A percentile compares a stretch with the other conserved stretches of the same genome.
Evolutionary conservation across 1,140 invertebrate genomes (phyloP).

Genomic region (Halictus rubicundus): DNA sequence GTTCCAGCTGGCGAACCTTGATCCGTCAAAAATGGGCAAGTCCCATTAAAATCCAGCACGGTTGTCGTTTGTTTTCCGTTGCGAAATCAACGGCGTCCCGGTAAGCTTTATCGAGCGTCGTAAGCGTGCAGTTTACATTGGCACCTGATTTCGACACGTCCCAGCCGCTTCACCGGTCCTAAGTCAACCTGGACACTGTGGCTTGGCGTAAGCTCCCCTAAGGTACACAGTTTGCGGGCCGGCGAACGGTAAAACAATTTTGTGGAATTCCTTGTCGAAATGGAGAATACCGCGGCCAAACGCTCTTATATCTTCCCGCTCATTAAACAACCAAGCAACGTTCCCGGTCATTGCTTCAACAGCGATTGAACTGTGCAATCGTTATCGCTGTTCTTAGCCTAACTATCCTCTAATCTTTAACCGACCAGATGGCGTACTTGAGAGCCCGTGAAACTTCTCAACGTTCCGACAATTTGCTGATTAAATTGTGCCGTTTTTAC

Average conservation of each 20-base stretch:
- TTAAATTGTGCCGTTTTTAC: neutral
- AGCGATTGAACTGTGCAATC: neutral
- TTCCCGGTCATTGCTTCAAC: neutral
- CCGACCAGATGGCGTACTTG: too few species aligned
- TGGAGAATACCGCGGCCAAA: neutral
- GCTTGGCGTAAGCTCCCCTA: slow-evolving; percentile 13
- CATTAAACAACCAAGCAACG: neutral
- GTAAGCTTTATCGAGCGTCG: slow-evolving; percentile 45
- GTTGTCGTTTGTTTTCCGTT: slow-evolving; percentile 43
- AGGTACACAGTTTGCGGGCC: slow-evolving; percentile 33
- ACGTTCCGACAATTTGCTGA: too few species aligned
- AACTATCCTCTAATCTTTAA: neutral
- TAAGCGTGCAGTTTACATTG: slow-evolving; percentile 58
- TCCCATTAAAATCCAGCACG: slow-evolving; percentile 11
- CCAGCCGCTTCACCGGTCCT: slow-evolving; percentile 51
- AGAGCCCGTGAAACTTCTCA: neutral
- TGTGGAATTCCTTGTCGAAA: neutral
- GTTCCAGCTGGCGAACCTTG: neutral
- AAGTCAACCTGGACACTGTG: slow-evolving; percentile 54
- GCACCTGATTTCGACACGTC: slow-evolving; percentile 54
- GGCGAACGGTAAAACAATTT: slow-evolving; percentile 24
- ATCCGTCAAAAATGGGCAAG: neutral
- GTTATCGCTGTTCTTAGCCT: neutral
- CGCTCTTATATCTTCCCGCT: neutral
- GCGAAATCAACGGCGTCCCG: slow-evolving; percentile 50